These are phyloP conservation scores for Xiphorhynchus elegans DNA, from an alignment of 2,113 vertebrate genomes.

Conservation along the genomic window DNA sequence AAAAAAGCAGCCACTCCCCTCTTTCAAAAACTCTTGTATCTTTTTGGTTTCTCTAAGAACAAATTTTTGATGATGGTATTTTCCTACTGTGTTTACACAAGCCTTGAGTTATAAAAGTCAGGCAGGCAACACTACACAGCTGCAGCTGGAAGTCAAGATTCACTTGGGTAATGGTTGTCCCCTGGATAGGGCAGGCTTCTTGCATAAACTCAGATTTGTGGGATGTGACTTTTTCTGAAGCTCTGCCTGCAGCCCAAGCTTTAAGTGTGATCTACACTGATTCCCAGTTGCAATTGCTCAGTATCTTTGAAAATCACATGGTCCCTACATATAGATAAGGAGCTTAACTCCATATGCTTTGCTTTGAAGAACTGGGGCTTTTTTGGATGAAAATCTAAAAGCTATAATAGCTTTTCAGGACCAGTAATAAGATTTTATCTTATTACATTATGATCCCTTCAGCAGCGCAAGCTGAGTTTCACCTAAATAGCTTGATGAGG, in stretches of 20 bases:
- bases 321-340: background rate
- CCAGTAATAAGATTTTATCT: background rate
- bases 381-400: background rate
- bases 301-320: background rate
- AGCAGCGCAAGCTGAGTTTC: background rate
- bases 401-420: background rate
- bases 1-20: background rate
- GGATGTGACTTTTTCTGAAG: background rate
- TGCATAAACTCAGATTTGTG: background rate
- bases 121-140: background rate
- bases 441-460: background rate
- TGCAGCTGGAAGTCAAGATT: background rate
- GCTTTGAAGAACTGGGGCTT: background rate
- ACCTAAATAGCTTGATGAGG: background rate
- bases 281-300: background rate
- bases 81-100: background rate
- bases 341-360: background rate
- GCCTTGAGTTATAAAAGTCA: background rate
- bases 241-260: background rate
- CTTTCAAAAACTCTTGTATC: slow-evolving; percentile 1
- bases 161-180: background rate
- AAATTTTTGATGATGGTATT: background rate
- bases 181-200: background rate
- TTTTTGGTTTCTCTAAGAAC: slow-evolving; percentile 43
- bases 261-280: background rate